These are phyloP conservation scores for Poecilia picta DNA, from an alignment of 2,797 vertebrate species.

Conservation along the genomic window DNA sequence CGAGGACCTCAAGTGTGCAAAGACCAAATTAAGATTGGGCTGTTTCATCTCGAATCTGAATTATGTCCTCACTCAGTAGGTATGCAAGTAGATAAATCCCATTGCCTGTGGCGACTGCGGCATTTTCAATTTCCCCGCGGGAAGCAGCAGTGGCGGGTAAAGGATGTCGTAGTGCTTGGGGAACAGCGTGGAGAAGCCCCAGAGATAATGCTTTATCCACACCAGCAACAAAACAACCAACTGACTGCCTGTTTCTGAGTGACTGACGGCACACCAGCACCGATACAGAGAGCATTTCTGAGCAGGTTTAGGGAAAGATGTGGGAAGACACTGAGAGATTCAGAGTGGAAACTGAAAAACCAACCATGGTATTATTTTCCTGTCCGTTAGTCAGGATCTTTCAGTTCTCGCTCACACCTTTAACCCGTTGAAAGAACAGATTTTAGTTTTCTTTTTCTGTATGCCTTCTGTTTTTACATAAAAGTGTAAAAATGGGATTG, in stretches of 20 bases:
- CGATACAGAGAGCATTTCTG: constrained; percentile 7
- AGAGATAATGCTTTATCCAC: constrained; percentile 79
- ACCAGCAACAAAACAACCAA: constrained; percentile 63
- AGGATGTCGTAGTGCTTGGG: constrained; percentile 76
- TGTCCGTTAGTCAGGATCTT: background rate
- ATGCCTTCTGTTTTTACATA: background rate
- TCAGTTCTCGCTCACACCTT: background rate
- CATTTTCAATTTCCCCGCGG: constrained; percentile 82
- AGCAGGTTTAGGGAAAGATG: constrained; percentile 52
- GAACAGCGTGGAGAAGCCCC: constrained; percentile 75
- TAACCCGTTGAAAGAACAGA: background rate
- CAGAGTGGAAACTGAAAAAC: constrained; percentile 24
- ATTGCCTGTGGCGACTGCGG: constrained; percentile 74
- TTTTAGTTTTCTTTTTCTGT: background rate
- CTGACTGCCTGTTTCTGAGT: constrained; percentile 55
- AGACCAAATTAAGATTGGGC: constrained; percentile 23
- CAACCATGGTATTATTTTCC: background rate
- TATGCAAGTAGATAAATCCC: constrained; percentile 80
- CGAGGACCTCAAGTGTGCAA: constrained; percentile 9
- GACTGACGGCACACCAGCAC: constrained; percentile 35
- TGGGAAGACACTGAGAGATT: constrained; percentile 65
- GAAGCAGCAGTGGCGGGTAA: constrained; percentile 69
- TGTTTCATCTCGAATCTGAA: constrained; percentile 32
- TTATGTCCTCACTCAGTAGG: constrained; percentile 56
- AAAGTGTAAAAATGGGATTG: background rate